phyloP scores from a whole-genome alignment of 2,797 vertebrate species.

The Platalea minor region DNA sequence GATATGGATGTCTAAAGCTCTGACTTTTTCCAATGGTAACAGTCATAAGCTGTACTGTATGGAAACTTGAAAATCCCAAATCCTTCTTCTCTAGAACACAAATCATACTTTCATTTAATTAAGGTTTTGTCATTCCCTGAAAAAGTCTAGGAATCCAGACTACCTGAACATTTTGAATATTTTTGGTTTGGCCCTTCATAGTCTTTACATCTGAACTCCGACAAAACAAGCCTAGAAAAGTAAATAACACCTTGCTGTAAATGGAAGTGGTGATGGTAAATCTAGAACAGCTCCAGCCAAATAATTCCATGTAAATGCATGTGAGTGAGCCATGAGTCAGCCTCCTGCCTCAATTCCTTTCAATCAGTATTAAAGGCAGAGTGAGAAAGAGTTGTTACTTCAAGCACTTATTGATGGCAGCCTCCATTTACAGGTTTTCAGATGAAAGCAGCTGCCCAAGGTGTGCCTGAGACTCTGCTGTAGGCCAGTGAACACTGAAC shows the following conservation, averaged over 20 bases:
- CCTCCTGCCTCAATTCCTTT: not conserved
- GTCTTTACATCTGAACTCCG: not conserved
- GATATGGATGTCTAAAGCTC: not conserved
- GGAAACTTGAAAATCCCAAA: not conserved
- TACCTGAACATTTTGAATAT: not conserved
- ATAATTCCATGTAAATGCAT: not conserved
- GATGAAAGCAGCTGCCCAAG: not conserved
- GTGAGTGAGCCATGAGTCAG: not conserved
- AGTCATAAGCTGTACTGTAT: not conserved
- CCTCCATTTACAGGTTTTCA: not conserved
- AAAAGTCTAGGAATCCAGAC: not conserved
- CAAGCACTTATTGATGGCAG: not conserved
- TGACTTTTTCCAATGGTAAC: not conserved
- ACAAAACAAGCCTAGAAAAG: not conserved
- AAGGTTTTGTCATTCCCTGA: not conserved
- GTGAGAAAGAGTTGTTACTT: not conserved
- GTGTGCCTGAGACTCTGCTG: not conserved
- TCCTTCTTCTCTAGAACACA: not conserved
- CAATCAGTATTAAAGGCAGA: not conserved
- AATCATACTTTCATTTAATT: not conserved
- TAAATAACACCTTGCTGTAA: not conserved
- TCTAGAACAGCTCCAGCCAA: not conserved
- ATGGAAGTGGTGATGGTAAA: not conserved
- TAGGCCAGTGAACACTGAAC: not conserved
- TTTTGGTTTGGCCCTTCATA: not conserved